phyloP scores from a whole-genome alignment of 1,140 invertebrate species.

The Ditylenchus dipsaci region DNA sequence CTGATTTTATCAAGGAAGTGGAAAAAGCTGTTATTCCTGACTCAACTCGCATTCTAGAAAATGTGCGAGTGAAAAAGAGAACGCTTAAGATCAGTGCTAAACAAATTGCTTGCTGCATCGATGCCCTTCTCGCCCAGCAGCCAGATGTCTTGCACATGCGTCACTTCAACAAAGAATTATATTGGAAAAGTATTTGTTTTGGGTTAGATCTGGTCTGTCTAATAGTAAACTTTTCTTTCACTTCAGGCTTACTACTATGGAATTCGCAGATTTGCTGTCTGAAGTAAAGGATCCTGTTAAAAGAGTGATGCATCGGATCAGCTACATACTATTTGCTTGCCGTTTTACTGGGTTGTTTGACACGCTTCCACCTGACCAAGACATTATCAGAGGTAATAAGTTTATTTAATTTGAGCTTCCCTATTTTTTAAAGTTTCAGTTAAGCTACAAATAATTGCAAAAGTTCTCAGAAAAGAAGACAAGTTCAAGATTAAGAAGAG shows the following conservation, averaged over 20 bases:
- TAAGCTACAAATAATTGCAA: neutral
- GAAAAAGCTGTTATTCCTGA: neutral
- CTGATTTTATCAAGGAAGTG: neutral
- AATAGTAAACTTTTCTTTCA: neutral
- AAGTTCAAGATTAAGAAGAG: neutral
- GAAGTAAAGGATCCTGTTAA: neutral
- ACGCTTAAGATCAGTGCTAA: neutral
- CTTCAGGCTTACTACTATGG: neutral
- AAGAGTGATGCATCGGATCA: neutral
- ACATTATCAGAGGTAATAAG: neutral
- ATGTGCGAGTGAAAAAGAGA: neutral
- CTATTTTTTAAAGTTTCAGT: neutral
- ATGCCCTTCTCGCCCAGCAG: neutral
- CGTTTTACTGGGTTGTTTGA: neutral
- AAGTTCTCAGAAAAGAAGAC: neutral
- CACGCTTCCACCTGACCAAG: neutral
- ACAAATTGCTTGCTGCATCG: neutral
- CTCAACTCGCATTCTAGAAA: neutral
- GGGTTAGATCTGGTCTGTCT: neutral
- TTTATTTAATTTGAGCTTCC: neutral
- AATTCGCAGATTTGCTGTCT: neutral
- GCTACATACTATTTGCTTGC: neutral
- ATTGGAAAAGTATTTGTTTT: neutral
- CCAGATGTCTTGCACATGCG: neutral
- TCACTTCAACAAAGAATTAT: neutral